Conservation (phyloP, 2,113 vertebrate genomes). For the Austrofundulus limnaeus region DNA sequence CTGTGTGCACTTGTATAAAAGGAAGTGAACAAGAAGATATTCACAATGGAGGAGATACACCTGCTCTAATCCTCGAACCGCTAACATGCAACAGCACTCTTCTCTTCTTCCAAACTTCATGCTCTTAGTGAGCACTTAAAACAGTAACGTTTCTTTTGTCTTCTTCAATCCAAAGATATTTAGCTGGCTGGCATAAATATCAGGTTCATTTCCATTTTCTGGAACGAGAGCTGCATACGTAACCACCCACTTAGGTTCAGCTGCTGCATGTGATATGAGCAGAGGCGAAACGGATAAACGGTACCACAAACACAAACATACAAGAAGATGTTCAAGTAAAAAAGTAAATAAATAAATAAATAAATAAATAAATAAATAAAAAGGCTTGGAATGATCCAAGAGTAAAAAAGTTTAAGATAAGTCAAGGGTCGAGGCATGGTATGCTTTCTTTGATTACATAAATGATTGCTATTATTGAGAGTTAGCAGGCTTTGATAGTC, state of each 20-base stretch:
- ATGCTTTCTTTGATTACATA: background rate
- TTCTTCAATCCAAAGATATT: constrained; percentile 38
- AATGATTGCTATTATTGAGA: constrained; percentile 7
- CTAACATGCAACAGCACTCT: constrained; percentile 7
- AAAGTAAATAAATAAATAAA: constrained; percentile 22
- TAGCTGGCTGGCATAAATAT: constrained; percentile 31
- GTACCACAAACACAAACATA: constrained; percentile 18
- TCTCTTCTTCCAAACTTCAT: constrained; percentile 12
- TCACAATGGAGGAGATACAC: constrained; percentile 23
- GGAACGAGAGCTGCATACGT: constrained; percentile 57
- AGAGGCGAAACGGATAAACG: constrained; percentile 37
- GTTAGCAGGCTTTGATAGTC: background rate
- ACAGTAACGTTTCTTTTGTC: constrained; percentile 41
- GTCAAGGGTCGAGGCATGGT: constrained; percentile 1
- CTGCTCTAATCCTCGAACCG: constrained; percentile 27
- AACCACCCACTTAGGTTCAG: constrained; percentile 46
- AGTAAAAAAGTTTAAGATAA: background rate
- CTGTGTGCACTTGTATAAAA: background rate
- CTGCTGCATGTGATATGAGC: constrained; percentile 49
- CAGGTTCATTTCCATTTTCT: constrained; percentile 17
- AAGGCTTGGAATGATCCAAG: background rate
- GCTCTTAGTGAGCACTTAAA: constrained; percentile 35
- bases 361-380: constrained; percentile 19
- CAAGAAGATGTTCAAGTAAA: constrained; percentile 24
- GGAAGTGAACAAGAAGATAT: background rate